Conservation (phyloP, 1,140 invertebrate genomes). For the Dermatophagoides farinae region DNA sequence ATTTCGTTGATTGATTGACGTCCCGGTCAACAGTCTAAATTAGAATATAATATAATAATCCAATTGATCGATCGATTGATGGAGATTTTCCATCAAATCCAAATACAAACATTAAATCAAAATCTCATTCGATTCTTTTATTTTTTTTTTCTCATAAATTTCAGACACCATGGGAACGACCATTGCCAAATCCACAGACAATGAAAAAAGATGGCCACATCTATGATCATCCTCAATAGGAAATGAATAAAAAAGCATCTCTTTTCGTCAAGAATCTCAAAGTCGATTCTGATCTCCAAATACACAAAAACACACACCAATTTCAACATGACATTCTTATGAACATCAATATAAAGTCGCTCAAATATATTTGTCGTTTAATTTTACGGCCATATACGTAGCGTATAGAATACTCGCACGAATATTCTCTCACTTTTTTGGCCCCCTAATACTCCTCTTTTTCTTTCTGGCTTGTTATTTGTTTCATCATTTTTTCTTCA, state of each 20-base stretch:
- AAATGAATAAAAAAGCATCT: neutral
- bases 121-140: neutral
- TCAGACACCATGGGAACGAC: conserved; percentile 9
- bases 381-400: neutral
- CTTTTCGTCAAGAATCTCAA: neutral
- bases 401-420: neutral
- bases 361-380: neutral
- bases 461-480: neutral
- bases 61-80: neutral
- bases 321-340: neutral
- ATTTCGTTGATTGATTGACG: too few species aligned
- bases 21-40: too few species aligned
- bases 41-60: neutral
- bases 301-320: neutral
- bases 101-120: neutral
- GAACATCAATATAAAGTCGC: too few species aligned
- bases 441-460: neutral
- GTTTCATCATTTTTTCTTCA: too few species aligned
- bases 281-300: neutral
- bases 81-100: neutral
- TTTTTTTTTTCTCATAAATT: neutral
- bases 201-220: conserved; percentile 8
- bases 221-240: conserved; percentile 12
- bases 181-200: neutral
- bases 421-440: neutral